A percentile compares a stretch with the other conserved stretches of the same genome.
phyloP scores from a whole-genome alignment of 2,113 vertebrate species.

The Pteruthius melanotis region DNA sequence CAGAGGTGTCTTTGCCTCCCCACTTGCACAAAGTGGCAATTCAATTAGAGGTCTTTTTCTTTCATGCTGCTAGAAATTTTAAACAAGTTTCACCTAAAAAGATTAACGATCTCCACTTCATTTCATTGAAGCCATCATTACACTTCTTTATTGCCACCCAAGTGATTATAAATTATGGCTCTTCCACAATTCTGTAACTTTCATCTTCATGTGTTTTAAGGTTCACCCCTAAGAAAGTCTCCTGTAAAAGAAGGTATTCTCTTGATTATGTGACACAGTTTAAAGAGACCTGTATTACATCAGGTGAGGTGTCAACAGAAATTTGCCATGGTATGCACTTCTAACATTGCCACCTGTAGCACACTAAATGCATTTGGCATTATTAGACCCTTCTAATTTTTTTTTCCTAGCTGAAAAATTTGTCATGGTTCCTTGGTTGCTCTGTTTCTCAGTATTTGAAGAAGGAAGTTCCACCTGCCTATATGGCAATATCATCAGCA shows the following conservation, averaged over 20 bases:
- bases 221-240: background rate
- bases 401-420: background rate
- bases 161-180: slow-evolving; percentile 1
- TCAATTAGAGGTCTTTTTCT: slow-evolving; percentile 22
- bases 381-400: background rate
- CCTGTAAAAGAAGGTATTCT: background rate
- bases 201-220: slow-evolving; percentile 16
- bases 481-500: background rate
- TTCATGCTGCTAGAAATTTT: background rate
- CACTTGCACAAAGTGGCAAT: background rate
- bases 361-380: background rate
- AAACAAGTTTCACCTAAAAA: background rate
- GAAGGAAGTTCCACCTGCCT: background rate
- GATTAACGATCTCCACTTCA: background rate
- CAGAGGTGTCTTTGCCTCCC: background rate
- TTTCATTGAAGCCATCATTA: background rate
- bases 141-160: background rate
- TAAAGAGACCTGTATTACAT: background rate
- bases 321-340: background rate
- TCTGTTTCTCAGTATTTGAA: background rate
- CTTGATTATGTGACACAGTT: background rate
- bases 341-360: background rate
- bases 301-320: background rate
- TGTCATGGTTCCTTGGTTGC: background rate
- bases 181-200: background rate